A percentile compares a stretch with the other conserved stretches of the same genome.
These are phyloP conservation scores for Cygnus atratus DNA, from an alignment of 2,113 vertebrate species.

Conservation along the genomic window DNA sequence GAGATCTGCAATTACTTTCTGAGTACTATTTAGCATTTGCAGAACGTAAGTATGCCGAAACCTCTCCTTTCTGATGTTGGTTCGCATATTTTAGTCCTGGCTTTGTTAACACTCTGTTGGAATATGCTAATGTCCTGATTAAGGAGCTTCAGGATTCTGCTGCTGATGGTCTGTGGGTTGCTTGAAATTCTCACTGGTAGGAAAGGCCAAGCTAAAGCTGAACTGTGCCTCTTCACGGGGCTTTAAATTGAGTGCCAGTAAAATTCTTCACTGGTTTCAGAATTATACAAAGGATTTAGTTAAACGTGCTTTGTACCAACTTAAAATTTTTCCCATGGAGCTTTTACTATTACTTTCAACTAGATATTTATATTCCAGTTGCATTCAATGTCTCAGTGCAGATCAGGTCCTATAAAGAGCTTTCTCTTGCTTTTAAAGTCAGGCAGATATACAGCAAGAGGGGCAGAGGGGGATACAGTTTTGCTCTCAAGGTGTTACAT, in stretches of 20 bases:
- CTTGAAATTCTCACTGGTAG: slow-evolving; percentile 10
- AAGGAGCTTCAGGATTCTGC: neutral
- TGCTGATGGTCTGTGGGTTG: neutral
- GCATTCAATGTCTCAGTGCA: neutral
- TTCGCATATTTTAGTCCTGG: slow-evolving; percentile 24
- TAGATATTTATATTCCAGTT: neutral
- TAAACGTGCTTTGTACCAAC: neutral
- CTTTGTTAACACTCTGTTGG: neutral
- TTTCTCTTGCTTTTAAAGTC: neutral
- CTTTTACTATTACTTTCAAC: neutral
- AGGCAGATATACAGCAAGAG: neutral
- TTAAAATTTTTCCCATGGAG: neutral
- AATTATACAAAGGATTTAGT: neutral
- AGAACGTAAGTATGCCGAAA: slow-evolving; percentile 18
- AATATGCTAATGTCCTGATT: slow-evolving; percentile 40
- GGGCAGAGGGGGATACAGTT: neutral
- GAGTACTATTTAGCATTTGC: slow-evolving; percentile 45
- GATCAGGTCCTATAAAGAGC: neutral
- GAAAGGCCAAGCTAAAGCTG: neutral
- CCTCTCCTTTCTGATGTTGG: neutral
- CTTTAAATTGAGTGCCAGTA: neutral
- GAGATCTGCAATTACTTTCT: slow-evolving; percentile 18
- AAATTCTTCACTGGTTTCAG: slow-evolving; percentile 26
- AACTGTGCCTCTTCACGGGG: neutral
- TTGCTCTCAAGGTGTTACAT: neutral